Evolutionary conservation across 2,797 vertebrate genomes (phyloP), one percentile per base, ranked within the genome.

Genomic region (Tokudaia muenninki): DNA sequence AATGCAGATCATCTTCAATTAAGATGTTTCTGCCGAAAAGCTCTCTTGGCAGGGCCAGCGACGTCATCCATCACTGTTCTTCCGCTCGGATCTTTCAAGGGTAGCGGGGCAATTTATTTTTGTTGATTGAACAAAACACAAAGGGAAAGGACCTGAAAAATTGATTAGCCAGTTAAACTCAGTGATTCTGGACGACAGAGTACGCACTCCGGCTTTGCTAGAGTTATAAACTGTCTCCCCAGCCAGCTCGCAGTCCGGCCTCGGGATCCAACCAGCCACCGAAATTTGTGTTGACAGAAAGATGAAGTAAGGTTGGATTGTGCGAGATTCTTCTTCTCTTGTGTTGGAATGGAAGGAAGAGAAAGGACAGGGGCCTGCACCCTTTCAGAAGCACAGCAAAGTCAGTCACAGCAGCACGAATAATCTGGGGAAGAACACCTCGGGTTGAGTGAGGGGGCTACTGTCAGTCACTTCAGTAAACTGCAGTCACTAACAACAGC

Each of bases 61-160:
- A 95, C 70, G 13, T 19, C 1, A 79, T 65, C 10, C 50, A 55
- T 97, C 97, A 90, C 95, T 91, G 86, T 89, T 94, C 86, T 79
- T 82, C 6, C 0, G 95, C 96, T 74, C 78, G 94, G 93, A 80
- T 81, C 92, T 83, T 86, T 80, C 89, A 65, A 96, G 95, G 96
- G 89, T 94, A 93, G 94, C 81, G 93, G 91, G 87, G 95, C 0
- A 5, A 91, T 82, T 97, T 94, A 90, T 92, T 97, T 97, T 87
- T 97, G 97, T 95, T 98, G 98, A 98, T 98, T 98, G 97, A 98
- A 98, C 97, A 97, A 97, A 94, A 95, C 72, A 95, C 89, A 97
- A 98, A 92, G 82, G 65, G 96, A 96, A 98, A 97, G 57, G 97
- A 93, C 81, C 95, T 94, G 97, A 95, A 95, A 96, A 98, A 97